A percentile compares a stretch with the other conserved stretches of the same genome.
phyloP scores from a whole-genome alignment of 2,113 vertebrate species.

The Myocastor coypus region DNA sequence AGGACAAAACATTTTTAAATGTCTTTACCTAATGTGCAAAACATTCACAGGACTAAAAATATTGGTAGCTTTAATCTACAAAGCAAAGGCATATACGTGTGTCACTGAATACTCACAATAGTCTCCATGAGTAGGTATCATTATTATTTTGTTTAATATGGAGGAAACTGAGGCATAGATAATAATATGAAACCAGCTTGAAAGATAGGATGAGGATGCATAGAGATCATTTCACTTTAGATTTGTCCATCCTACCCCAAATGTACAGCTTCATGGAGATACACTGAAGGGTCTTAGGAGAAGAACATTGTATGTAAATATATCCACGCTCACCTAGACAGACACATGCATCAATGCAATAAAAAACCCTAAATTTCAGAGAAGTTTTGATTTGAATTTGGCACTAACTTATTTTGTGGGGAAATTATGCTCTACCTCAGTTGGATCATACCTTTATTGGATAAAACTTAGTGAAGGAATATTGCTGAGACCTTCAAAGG shows the following conservation, averaged over 20 bases:
- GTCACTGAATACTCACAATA: neutral
- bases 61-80: neutral
- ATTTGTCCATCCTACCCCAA: neutral
- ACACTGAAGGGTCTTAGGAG: neutral
- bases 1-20: neutral
- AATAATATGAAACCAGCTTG: neutral
- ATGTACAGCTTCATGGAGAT: neutral
- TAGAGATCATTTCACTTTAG: neutral
- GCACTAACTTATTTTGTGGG: neutral
- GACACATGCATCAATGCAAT: neutral
- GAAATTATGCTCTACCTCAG: neutral
- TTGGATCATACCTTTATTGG: neutral
- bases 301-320: neutral
- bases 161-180: neutral
- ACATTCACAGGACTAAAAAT: constrained; percentile 26
- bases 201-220: neutral
- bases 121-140: neutral
- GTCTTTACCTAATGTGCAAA: neutral
- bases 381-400: constrained; percentile 40
- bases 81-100: neutral
- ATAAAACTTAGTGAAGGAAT: constrained; percentile 22
- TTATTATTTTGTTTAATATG: neutral
- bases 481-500: constrained; percentile 11
- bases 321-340: neutral
- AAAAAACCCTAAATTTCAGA: constrained; percentile 38